Evolutionary conservation across 2,797 vertebrate species (phyloP).

Genomic region (Pseudochirops corinnae): DNA sequence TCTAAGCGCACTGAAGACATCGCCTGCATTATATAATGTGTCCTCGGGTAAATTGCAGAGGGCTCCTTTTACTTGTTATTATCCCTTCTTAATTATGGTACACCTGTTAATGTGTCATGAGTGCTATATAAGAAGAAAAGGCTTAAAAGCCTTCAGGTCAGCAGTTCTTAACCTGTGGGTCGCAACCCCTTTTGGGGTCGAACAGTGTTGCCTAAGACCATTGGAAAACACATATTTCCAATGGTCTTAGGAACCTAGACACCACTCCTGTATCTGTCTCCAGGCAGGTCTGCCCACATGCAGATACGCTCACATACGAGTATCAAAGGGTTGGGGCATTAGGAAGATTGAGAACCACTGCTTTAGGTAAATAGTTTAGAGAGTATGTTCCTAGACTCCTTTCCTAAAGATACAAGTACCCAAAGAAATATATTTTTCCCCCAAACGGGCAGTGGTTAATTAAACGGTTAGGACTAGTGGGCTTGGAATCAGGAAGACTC

Average conservation of each 20-base stretch:
- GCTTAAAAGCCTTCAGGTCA: slow-evolving; percentile 13
- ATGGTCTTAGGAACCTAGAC: no score
- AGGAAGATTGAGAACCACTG: no score
- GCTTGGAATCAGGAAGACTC: background rate
- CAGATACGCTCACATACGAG: no score
- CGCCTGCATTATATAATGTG: background rate
- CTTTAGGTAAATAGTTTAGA: slow-evolving; percentile 7
- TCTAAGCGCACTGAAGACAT: background rate
- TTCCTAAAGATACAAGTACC: slow-evolving; percentile 37
- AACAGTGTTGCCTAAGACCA: no score
- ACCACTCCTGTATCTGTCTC: no score
- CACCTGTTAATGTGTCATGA: slow-evolving; percentile 33
- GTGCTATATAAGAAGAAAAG: slow-evolving; percentile 20
- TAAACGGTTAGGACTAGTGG: background rate
- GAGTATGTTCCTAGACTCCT: slow-evolving; percentile 24
- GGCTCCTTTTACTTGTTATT: background rate
- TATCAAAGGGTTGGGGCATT: no score
- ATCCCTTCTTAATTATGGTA: slow-evolving; percentile 48
- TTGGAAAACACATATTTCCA: no score
- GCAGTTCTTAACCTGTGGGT: no score
- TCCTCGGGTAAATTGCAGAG: slow-evolving; percentile 9
- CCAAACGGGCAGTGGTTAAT: background rate
- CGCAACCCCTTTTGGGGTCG: no score
- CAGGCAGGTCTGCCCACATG: no score
- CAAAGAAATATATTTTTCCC: slow-evolving; percentile 24